Evolutionary conservation across 2,888 invertebrate genomes (phyloP), one percentile per base, ranked within the genome.

Genomic region (Zele albiditarsus): DNA sequence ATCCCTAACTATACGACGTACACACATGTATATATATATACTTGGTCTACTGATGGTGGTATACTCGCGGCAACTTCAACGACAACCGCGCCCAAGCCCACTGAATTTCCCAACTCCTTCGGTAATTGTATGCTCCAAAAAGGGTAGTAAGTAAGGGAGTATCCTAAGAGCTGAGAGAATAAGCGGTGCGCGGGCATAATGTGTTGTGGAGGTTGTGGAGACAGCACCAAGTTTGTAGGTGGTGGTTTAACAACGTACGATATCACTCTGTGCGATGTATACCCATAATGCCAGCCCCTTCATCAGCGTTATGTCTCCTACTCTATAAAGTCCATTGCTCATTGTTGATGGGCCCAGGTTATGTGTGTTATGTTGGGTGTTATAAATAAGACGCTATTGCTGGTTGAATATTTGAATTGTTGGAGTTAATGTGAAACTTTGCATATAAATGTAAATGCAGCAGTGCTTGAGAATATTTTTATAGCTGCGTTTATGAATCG

Each of bases 371-470:
- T 70, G 62, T 63, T 53, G 28, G 62, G 81, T 38, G 80, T 87
- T 86, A 86, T 89, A 88, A 89, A 87, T 88, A 88, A 89, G 53
- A 86, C 82, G 83, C 83, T 84, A 86, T 84, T 84, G 82, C 81
- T 80, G 8, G 49, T 68, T 28, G 65, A 71, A 73, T 62, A 69
- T 38, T 69, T 62, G 33, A 49, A 20, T 49, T 49, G 49, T 69
- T 63, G n/a, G 12, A 16, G 27, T 53, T 65, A 42, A 60, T 63
- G 28, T 1, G 63, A 67, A 33, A 69, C 49, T 49, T 12, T 42
- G 33, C 25, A 28, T 12, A 53, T 53, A 49, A 25, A 42, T 46
- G 20, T 57, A 2, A 57, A 20, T 57, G 31, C 31, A 31, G 8
- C 31, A 63, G 16, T 27, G 31, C 3, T 8, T n/a, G 8, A 31